These are phyloP conservation scores for Cordylochernes scorpioides DNA, from an alignment of 2,888 invertebrate species.

Conservation along the genomic window DNA sequence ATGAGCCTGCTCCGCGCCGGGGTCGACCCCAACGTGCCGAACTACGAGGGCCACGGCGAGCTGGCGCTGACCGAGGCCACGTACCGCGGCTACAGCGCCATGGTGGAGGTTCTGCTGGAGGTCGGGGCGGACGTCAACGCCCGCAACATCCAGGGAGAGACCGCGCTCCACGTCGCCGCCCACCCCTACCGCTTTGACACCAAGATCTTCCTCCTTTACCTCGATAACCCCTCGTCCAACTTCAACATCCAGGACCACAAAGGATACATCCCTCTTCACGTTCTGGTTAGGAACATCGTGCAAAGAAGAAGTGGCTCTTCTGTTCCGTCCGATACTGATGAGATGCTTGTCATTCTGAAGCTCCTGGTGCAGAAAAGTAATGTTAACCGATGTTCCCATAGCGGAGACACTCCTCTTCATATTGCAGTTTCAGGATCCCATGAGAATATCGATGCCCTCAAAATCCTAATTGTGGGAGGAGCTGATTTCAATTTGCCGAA, in stretches of 20 bases:
- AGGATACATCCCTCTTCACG: conserved; percentile 11
- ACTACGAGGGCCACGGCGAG: conserved; percentile 11
- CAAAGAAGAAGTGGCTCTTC: too few species aligned
- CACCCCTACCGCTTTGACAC: conserved; percentile 7
- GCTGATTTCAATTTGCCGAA: conserved; percentile 11
- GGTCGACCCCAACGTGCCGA: conserved; percentile 11
- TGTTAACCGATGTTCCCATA: conserved; percentile 3
- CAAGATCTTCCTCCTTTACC: conserved; percentile 5
- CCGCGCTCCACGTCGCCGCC: conserved; percentile 12
- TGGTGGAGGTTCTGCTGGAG: conserved; percentile 6
- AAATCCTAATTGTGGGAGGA: conserved; percentile 7
- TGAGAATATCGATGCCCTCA: conserved; percentile 6
- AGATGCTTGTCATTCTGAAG: conserved; percentile 5
- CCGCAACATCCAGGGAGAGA: conserved; percentile 11
- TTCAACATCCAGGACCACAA: conserved; percentile 9
- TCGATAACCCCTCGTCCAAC: conserved; percentile 10
- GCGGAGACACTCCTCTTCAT: conserved; percentile 12
- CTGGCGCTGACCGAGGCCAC: conserved; percentile 11
- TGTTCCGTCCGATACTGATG: too few species aligned
- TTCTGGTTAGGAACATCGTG: conserved; percentile 6
- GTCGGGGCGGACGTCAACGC: conserved; percentile 8
- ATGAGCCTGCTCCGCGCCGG: too few species aligned
- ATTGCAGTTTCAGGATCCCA: conserved; percentile 3
- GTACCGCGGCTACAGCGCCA: conserved; percentile 4
- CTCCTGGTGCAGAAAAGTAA: conserved; percentile 6